These are phyloP conservation scores for Otus scops DNA, from an alignment of 2,797 vertebrate genomes.

Conservation along the genomic window DNA sequence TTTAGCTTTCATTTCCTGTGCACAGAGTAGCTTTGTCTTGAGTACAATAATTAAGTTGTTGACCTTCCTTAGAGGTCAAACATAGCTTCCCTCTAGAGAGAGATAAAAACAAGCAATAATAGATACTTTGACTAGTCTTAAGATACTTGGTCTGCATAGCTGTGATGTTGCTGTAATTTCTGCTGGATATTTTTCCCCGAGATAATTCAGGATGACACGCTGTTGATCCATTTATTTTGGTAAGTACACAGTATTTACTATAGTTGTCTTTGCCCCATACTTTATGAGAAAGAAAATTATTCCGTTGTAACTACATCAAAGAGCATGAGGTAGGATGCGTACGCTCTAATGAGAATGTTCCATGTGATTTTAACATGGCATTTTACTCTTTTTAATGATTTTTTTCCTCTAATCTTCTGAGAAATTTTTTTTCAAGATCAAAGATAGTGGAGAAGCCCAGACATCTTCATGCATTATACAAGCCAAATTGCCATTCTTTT, in stretches of 20 bases:
- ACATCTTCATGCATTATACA: background rate
- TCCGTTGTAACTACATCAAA: background rate
- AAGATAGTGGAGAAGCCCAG: background rate
- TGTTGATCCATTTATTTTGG: background rate
- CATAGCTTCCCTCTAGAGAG: slow-evolving; percentile 69
- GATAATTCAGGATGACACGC: background rate
- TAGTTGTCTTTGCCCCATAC: background rate
- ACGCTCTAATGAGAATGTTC: background rate
- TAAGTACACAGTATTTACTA: background rate
- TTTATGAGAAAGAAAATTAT: background rate
- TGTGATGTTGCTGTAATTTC: slow-evolving; percentile 24
- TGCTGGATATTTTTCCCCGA: background rate
- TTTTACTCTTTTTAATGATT: background rate
- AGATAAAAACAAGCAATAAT: slow-evolving; percentile 73
- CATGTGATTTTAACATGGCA: background rate
- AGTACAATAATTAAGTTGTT: slow-evolving; percentile 78
- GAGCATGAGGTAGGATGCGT: background rate
- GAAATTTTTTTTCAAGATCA: background rate
- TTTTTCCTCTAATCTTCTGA: background rate
- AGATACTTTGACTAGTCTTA: slow-evolving; percentile 56
- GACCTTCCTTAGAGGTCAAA: slow-evolving; percentile 74
- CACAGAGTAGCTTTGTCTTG: slow-evolving; percentile 72
- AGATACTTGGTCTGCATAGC: slow-evolving; percentile 42
- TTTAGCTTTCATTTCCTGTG: slow-evolving; percentile 75
- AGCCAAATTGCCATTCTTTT: background rate